These are phyloP conservation scores for Chiridota heheva DNA, from an alignment of 35 echinoderm and acorn worm species.

Conservation along the genomic window DNA sequence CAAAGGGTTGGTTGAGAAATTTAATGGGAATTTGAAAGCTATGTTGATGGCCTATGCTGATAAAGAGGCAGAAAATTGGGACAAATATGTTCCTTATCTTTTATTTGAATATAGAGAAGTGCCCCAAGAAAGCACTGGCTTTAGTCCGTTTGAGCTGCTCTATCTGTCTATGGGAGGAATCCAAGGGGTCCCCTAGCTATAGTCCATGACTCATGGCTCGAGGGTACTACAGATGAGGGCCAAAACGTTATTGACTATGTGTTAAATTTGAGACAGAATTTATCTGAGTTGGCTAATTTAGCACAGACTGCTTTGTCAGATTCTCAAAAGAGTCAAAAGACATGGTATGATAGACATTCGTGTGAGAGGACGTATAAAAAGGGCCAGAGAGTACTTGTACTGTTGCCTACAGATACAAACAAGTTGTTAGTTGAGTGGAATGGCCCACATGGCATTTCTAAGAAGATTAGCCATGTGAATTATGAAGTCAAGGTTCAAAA, in stretches of 20 bases:
- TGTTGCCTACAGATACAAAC: conserved; percentile 24
- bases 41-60: conserved; percentile 6
- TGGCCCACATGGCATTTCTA: conserved; percentile 35
- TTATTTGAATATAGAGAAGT: conserved; percentile 30
- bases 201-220: background rate
- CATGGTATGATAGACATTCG: conserved; percentile 46
- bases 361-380: background rate
- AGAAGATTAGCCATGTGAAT: conserved; percentile 25
- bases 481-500: background rate
- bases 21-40: conserved; percentile 29
- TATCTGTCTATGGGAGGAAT: conserved; percentile 29
- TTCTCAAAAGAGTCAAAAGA: background rate
- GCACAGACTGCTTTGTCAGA: background rate
- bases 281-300: background rate
- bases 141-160: conserved; percentile 19
- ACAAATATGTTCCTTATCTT: conserved; percentile 24
- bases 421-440: conserved; percentile 50
- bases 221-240: background rate
- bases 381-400: conserved; percentile 13
- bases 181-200: conserved; percentile 1
- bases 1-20: conserved; percentile 15
- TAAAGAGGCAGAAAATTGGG: conserved; percentile 23
- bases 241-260: conserved; percentile 32
- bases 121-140: conserved; percentile 22
- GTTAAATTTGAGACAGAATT: conserved; percentile 7